A percentile compares a stretch with the other conserved stretches of the same genome.
Conservation (phyloP, 2,888 invertebrate species). For the Eupithecia dodoneata region DNA sequence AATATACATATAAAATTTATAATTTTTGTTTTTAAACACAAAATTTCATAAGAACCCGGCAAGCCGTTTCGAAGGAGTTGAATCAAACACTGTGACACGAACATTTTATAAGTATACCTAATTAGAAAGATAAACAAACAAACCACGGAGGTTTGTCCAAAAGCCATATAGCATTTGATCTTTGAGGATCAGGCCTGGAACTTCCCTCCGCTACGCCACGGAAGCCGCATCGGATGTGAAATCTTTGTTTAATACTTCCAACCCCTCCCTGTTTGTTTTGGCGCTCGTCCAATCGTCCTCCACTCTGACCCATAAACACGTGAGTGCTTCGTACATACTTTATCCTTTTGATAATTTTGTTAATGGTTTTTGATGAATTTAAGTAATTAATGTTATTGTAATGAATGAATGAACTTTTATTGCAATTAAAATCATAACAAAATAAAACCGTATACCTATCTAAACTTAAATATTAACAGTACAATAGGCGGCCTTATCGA, state of each 20-base stretch:
- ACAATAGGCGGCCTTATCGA: no score
- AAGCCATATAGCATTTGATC: background rate
- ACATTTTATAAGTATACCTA: no score
- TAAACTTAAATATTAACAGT: no score
- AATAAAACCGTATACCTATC: no score
- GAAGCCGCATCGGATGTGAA: constrained; percentile 2
- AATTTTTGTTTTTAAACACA: no score
- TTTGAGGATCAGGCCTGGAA: background rate
- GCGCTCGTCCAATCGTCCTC: constrained; percentile 33
- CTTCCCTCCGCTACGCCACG: background rate
- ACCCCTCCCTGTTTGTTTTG: constrained; percentile 31
- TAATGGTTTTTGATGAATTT: background rate
- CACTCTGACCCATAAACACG: constrained; percentile 41
- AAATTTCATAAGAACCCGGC: no score
- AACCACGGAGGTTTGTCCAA: background rate
- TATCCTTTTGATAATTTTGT: background rate
- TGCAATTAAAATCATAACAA: no score
- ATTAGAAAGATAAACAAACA: background rate
- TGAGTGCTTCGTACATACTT: constrained; percentile 15
- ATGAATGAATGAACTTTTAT: no score
- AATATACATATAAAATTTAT: no score
- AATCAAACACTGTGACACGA: no score
- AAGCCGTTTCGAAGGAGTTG: no score
- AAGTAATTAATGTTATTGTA: background rate
- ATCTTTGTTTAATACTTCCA: constrained; percentile 11